Conservation (phyloP, 2,113 vertebrate genomes). For the Craseonycteris thonglongyai region DNA sequence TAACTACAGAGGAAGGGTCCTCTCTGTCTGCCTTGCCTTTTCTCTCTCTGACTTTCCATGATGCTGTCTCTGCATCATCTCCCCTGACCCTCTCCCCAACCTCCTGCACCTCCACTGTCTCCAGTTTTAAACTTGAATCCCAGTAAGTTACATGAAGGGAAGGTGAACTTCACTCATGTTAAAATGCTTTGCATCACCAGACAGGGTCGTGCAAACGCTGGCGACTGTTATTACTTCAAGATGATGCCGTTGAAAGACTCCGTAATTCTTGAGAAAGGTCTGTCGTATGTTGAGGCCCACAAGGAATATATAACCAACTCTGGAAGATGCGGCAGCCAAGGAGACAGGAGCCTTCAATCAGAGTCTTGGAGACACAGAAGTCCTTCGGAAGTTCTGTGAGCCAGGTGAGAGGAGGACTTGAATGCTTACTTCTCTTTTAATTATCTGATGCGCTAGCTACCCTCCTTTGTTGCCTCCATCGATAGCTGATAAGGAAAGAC, state of each 20-base stretch:
- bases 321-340: neutral
- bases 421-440: conserved; percentile 83
- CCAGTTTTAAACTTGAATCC: neutral
- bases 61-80: neutral
- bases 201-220: neutral
- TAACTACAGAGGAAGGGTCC: accelerated
- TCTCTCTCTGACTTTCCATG: neutral
- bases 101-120: accelerated
- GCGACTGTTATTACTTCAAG: neutral
- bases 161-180: neutral
- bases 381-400: conserved; percentile 45
- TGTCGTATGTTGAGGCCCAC: neutral
- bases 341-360: conserved; percentile 51
- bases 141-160: neutral
- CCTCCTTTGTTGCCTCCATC: conserved; percentile 74
- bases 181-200: neutral
- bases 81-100: neutral
- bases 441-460: conserved; percentile 76
- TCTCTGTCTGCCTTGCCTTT: neutral
- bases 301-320: neutral
- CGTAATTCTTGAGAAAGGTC: conserved; percentile 37
- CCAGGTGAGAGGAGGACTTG: conserved; percentile 62
- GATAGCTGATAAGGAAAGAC: conserved; percentile 64
- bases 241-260: conserved; percentile 37
- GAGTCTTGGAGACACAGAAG: conserved; percentile 26